Base-by-base conservation (phyloP, 2,113 vertebrate genomes). In the Charadrius vociferus region DNA sequence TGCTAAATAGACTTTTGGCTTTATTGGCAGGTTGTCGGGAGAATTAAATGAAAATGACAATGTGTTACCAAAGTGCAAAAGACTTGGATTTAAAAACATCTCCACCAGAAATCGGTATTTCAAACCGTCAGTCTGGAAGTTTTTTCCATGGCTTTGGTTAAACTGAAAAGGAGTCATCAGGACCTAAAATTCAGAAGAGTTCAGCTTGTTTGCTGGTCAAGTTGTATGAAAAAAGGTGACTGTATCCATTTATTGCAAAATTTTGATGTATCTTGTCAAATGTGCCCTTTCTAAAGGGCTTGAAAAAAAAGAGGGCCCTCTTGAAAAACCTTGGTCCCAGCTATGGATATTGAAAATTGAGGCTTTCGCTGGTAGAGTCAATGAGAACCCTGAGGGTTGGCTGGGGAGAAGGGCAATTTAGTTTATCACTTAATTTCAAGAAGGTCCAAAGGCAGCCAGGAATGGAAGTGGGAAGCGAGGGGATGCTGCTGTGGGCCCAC, bases 21-120 rank as follows among this genome's bases (percentile, higher is more conserved):
- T 79, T 75, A 77, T 66, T 95, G 95, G 84, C 74, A 58, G 22
- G 6, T n/a, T 72, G 65, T 93, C 83, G 94, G 89, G 91, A 96
- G 91, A 96, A 93, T 77, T 72, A 85, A 95, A 70, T 80, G 84
- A 94, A 85, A 93, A 81, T 2, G 15, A 79, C 53, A 61, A 34
- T 22, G 9, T 3, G 1, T 65, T 95, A 93, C 81, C 89, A 91
- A 87, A 95, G 65, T 80, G 71, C 45, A 82, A 93, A 86, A 93
- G 36, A 27, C 86, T 95, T 82, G 70, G 56, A 90, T 87, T 93
- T 81, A 80, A 85, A 94, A 97, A 73, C 24, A 62, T 62, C 37
- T 91, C 53, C 70, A 87, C 49, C n/a, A 90, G 66, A 94, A 85
- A 85, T 85, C 34, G 49, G 77, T 71, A 26, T 88, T 95, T 94